phyloP scores from a whole-genome alignment of 2,888 invertebrate species.

The Philereme transversata region DNA sequence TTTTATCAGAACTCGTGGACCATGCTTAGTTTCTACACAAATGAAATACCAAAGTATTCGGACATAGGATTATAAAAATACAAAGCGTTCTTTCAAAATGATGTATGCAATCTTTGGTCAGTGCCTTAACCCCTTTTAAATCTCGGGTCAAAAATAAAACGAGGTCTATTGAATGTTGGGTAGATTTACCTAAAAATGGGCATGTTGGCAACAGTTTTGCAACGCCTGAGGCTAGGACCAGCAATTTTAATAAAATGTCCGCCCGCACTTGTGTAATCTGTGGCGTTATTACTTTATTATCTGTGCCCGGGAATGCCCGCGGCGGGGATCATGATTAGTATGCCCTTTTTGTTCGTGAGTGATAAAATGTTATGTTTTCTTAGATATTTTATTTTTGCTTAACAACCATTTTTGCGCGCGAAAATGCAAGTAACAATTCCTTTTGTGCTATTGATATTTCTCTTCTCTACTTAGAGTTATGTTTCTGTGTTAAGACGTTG shows the following conservation, averaged over 20 bases:
- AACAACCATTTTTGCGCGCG: neutral
- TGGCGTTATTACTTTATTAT: slow-evolving; percentile 33
- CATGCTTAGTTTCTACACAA: too few relatives aligned
- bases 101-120: too few relatives aligned
- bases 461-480: too few relatives aligned
- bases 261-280: slow-evolving; percentile 27
- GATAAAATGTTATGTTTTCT: slow-evolving; percentile 11
- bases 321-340: slow-evolving; percentile 19
- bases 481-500: too few relatives aligned
- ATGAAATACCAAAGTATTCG: too few relatives aligned
- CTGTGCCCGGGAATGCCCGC: slow-evolving; percentile 17
- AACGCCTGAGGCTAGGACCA: slow-evolving; percentile 48
- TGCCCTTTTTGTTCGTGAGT: slow-evolving; percentile 14
- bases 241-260: slow-evolving; percentile 47
- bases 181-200: slow-evolving; percentile 9
- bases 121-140: too few relatives aligned
- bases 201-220: slow-evolving; percentile 14
- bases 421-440: too few relatives aligned
- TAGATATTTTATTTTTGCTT: slow-evolving; percentile 1
- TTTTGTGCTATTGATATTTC: too few relatives aligned
- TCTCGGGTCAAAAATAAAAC: too few relatives aligned
- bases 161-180: slow-evolving; percentile 3
- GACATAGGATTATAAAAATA: too few relatives aligned
- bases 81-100: too few relatives aligned
- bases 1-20: too few relatives aligned